Conservation (phyloP, 2,113 vertebrate species). For the Coryphaenoides rupestris region DNA sequence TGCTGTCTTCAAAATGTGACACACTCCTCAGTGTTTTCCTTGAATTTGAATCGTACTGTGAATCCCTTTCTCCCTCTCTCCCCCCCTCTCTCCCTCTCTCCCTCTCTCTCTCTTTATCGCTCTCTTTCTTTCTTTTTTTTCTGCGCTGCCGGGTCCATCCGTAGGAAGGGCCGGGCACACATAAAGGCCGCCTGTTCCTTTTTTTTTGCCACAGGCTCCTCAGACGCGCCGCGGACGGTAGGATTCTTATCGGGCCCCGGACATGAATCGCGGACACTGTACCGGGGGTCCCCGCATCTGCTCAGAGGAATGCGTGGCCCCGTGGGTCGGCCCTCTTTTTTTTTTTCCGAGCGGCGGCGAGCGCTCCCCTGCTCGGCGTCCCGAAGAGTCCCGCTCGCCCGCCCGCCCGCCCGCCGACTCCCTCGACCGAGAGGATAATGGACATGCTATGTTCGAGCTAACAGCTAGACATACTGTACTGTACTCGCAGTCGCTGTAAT, state of each 20-base stretch:
- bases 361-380: too few species aligned
- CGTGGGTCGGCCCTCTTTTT: conserved; percentile 56
- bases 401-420: conserved; percentile 40
- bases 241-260: conserved; percentile 66
- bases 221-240: conserved; percentile 62
- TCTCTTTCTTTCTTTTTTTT: neutral
- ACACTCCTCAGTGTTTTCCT: too few species aligned
- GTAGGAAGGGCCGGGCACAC: conserved; percentile 75
- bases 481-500: conserved; percentile 36
- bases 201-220: conserved; percentile 56
- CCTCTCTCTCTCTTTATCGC: conserved; percentile 14
- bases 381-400: too few species aligned
- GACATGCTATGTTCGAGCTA: conserved; percentile 39
- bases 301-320: conserved; percentile 60
- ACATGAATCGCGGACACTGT: conserved; percentile 72
- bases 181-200: conserved; percentile 70
- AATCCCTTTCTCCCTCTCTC: neutral
- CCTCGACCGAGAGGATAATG: conserved; percentile 47
- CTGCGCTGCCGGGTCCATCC: conserved; percentile 44
- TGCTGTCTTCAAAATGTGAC: too few species aligned
- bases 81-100: neutral
- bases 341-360: too few species aligned
- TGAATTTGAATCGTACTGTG: too few species aligned
- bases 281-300: conserved; percentile 62
- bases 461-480: conserved; percentile 19